Evolutionary conservation across 1,140 invertebrate genomes (phyloP).

Genomic region (Drosophila parabipectinata): DNA sequence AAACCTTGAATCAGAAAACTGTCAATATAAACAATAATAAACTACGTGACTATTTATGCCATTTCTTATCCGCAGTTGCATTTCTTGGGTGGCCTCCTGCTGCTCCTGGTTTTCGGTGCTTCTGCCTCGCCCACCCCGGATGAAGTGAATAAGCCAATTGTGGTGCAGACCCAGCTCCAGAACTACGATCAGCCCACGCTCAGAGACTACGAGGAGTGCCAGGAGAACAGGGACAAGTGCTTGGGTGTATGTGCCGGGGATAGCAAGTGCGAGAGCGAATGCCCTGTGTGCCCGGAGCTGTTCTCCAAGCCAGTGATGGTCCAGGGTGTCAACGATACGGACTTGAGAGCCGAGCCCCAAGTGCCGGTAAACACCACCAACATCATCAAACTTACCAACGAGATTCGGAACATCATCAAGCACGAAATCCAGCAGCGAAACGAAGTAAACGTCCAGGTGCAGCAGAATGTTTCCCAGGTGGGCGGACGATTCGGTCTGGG

Average conservation of each 20-base stretch:
- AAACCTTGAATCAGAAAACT: background rate
- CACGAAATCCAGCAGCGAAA: slow-evolving; percentile 56
- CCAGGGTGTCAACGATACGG: slow-evolving; percentile 72
- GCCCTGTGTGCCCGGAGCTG: slow-evolving; percentile 67
- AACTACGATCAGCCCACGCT: slow-evolving; percentile 70
- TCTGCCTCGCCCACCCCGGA: background rate
- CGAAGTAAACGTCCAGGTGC: slow-evolving; percentile 55
- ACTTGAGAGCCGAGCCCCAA: slow-evolving; percentile 27
- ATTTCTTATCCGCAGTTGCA: background rate
- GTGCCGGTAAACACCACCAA: slow-evolving; percentile 64
- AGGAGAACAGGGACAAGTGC: slow-evolving; percentile 51
- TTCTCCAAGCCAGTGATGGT: slow-evolving; percentile 63
- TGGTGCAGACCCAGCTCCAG: slow-evolving; percentile 66
- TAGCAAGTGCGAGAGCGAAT: slow-evolving; percentile 37
- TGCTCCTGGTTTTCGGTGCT: slow-evolving; percentile 26
- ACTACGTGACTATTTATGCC: background rate
- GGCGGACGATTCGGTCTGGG: slow-evolving; percentile 74
- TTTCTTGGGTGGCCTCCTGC: slow-evolving; percentile 17
- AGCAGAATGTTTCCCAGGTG: slow-evolving; percentile 68
- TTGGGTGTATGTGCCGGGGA: slow-evolving; percentile 28
- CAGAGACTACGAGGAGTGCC: slow-evolving; percentile 67
- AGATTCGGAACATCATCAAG: slow-evolving; percentile 72
- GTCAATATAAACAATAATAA: no score
- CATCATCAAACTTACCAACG: slow-evolving; percentile 70
- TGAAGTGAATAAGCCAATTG: slow-evolving; percentile 49